Evolutionary conservation across 2,797 vertebrate species (phyloP).

Genomic region (Sebastes melanostomus): DNA sequence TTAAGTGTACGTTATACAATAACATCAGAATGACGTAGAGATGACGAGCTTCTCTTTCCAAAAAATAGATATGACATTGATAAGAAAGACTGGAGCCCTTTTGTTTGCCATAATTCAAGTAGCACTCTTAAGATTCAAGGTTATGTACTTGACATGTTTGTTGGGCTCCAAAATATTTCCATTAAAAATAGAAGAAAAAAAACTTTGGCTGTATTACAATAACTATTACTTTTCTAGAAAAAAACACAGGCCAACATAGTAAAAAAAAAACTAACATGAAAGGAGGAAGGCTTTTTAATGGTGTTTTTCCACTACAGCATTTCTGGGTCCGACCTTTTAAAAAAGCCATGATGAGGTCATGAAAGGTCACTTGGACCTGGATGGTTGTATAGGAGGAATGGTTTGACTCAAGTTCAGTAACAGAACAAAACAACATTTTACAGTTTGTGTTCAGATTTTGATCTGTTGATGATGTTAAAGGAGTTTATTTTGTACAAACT

Average conservation of each 20-base stretch:
- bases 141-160: neutral
- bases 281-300: neutral
- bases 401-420: too few relatives aligned
- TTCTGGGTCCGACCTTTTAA: neutral
- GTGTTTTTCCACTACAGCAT: neutral
- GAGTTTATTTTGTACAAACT: too few relatives aligned
- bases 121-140: neutral
- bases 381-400: neutral
- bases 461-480: neutral
- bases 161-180: neutral
- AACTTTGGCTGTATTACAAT: neutral
- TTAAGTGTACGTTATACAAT: neutral
- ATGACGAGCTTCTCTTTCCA: neutral
- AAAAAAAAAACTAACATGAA: neutral
- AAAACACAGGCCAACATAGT: too few relatives aligned
- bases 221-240: too few relatives aligned
- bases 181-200: neutral
- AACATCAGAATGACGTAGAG: neutral
- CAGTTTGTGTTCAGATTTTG: neutral
- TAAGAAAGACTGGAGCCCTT: neutral
- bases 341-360: neutral
- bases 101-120: neutral
- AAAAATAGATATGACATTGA: neutral
- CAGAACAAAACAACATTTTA: neutral
- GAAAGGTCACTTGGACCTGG: neutral